Evolutionary conservation across 1,140 invertebrate genomes (phyloP).

Genomic region (Alviniconcha marisindica): DNA sequence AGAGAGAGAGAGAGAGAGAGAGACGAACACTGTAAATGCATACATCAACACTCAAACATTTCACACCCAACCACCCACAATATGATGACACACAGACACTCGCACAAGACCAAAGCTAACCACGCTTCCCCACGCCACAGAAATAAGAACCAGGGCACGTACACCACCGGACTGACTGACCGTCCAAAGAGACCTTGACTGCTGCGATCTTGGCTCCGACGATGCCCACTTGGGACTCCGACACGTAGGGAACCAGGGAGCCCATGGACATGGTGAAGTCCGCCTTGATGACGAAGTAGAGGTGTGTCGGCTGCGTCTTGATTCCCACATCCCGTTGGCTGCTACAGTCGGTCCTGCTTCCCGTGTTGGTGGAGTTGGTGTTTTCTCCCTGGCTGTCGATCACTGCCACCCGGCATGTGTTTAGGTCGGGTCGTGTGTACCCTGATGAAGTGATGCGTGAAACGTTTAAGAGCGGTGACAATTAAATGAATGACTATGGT

Average conservation of each 20-base stretch:
- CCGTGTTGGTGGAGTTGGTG: background rate
- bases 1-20: constrained; percentile 18
- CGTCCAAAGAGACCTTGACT: background rate
- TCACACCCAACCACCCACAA: too few species aligned
- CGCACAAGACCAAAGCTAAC: too few species aligned
- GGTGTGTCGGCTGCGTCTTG: background rate
- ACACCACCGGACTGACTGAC: too few species aligned
- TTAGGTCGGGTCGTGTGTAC: background rate
- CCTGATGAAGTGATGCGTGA: background rate
- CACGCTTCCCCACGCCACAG: too few species aligned
- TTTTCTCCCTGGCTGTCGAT: background rate
- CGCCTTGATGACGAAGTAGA: constrained; percentile 19
- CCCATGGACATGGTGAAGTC: background rate
- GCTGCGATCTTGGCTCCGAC: constrained; percentile 14
- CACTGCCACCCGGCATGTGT: constrained; percentile 27
- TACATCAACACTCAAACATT: background rate
- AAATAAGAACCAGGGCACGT: too few species aligned
- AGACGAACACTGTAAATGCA: background rate
- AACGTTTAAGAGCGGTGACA: background rate
- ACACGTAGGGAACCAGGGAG: background rate
- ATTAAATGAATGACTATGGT: background rate
- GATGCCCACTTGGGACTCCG: constrained; percentile 10
- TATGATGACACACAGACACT: too few species aligned
- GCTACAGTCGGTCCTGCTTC: background rate
- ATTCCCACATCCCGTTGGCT: constrained; percentile 10